These are phyloP conservation scores for Epinephelus awoara DNA, from an alignment of 2,797 vertebrate species.

Conservation along the genomic window DNA sequence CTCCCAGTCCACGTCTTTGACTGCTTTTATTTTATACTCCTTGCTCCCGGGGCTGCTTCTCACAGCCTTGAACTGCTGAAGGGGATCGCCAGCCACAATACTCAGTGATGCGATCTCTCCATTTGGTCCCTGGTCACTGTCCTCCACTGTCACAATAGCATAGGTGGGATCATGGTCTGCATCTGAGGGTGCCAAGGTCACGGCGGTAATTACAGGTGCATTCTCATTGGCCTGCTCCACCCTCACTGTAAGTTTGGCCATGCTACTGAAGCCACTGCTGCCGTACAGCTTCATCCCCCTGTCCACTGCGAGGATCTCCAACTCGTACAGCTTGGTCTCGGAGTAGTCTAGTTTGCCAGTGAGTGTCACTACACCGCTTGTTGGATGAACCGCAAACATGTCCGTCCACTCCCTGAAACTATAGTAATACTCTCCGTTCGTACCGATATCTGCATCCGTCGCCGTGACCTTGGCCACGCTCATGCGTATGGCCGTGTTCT, in stretches of 20 bases:
- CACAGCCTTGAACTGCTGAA: slow-evolving; percentile 94
- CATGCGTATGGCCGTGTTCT: slow-evolving; percentile 94
- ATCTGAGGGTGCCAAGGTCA: slow-evolving; percentile 89
- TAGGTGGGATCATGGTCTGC: slow-evolving; percentile 92
- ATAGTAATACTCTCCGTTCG: slow-evolving; percentile 99
- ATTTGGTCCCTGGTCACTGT: slow-evolving; percentile 93
- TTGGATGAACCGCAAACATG: slow-evolving; percentile 97
- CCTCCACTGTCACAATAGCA: slow-evolving; percentile 93
- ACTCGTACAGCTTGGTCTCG: slow-evolving; percentile 90
- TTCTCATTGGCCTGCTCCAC: slow-evolving; percentile 95
- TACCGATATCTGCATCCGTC: slow-evolving; percentile 98
- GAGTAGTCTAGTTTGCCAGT: slow-evolving; percentile 93
- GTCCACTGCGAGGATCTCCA: slow-evolving; percentile 97
- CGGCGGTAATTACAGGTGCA: slow-evolving; percentile 90
- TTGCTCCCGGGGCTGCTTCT: slow-evolving; percentile 94
- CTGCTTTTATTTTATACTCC: slow-evolving; percentile 95
- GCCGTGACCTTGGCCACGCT: slow-evolving; percentile 96
- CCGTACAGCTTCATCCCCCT: slow-evolving; percentile 97
- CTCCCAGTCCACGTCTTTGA: slow-evolving; percentile 92
- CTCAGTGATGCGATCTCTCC: slow-evolving; percentile 95
- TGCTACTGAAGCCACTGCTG: slow-evolving; percentile 98
- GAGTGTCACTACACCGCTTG: slow-evolving; percentile 93
- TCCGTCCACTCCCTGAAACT: slow-evolving; percentile 97
- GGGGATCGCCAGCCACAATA: slow-evolving; percentile 93
- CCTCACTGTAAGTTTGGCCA: slow-evolving; percentile 93